phyloP scores from a whole-genome alignment of 2,113 vertebrate genomes.

The Poeciliopsis prolifica region DNA sequence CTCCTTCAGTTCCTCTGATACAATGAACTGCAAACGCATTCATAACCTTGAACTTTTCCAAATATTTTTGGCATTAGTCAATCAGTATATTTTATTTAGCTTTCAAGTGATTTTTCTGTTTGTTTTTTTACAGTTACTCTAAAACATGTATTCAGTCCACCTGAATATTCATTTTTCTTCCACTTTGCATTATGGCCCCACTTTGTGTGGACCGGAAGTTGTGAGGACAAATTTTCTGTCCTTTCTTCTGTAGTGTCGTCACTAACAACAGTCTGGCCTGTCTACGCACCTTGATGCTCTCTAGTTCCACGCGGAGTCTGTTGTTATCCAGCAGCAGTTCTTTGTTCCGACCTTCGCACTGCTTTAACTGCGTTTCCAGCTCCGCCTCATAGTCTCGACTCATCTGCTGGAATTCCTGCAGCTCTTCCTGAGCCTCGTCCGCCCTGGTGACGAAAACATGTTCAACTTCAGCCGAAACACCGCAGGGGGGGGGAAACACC shows the following conservation, averaged over 20 bases:
- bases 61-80: neutral
- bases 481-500: neutral
- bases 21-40: neutral
- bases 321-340: constrained; percentile 89
- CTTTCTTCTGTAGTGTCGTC: no score
- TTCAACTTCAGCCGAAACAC: neutral
- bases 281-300: constrained; percentile 85
- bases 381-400: constrained; percentile 97
- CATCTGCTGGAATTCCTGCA: constrained; percentile 96
- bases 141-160: no score
- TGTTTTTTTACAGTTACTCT: no score
- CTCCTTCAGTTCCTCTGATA: neutral
- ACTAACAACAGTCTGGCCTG: neutral
- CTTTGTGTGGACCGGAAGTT: no score
- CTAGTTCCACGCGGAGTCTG: constrained; percentile 88
- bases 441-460: constrained; percentile 75
- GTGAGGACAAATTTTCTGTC: no score
- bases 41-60: neutral
- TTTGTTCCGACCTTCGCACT: constrained; percentile 90
- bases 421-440: constrained; percentile 86
- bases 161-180: neutral
- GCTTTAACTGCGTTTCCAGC: constrained; percentile 91
- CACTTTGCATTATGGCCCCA: neutral
- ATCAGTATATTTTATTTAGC: neutral
- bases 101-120: no score